Evolutionary conservation across 1,140 invertebrate species (phyloP), one percentile per base, ranked within the genome.

Genomic region (Palaemon carinicauda): DNA sequence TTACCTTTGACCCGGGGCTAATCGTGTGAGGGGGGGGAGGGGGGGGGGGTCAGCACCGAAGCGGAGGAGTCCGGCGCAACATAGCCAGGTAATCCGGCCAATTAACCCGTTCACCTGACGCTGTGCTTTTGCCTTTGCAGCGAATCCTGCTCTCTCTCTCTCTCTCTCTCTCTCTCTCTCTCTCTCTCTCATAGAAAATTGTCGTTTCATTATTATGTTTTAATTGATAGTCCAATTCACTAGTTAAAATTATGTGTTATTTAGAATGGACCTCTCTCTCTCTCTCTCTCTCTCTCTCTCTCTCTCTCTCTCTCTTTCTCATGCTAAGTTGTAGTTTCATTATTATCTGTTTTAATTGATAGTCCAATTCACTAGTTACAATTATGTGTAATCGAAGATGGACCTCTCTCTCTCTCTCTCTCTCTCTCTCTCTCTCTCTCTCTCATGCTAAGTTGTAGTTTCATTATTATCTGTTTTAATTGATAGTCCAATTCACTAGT

Each of bases 91-190:
- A 41, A 41, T 41, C 41, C 41, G 41, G 41, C 41, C 41, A 41
- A 41, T 41, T 41, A 41, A 41, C n/a, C 82, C 33, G 29, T 85
- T 73, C 52, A 80, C 56, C 80, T 85, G 82, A 86, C 82, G 12
- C 31, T 85, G 77, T 52, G n/a, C 56, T 65, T 27, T 65, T 65
- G n/a, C 56, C n/a, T 65, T 5, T 27, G n/a, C 56, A n/a, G n/a
- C 56, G n/a, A 21, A n/a, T 27, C 24, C 56, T 27, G 10, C 9
- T 5, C 7, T 65, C 56, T 65, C 56, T 27, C 24, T 60, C 56
- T 60, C 56, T 60, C 56, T 60, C 24, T 60, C 82, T 85, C 82
- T 51, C 41, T 85, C 78, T 84, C 41, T 56, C 33, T 84, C 82
- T 85, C 78, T 29, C 56, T 65, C 56, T 65, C 56, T 27, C 56